Evolutionary conservation across 1,140 invertebrate genomes (phyloP).

Genomic region (Microplitis demolitor): DNA sequence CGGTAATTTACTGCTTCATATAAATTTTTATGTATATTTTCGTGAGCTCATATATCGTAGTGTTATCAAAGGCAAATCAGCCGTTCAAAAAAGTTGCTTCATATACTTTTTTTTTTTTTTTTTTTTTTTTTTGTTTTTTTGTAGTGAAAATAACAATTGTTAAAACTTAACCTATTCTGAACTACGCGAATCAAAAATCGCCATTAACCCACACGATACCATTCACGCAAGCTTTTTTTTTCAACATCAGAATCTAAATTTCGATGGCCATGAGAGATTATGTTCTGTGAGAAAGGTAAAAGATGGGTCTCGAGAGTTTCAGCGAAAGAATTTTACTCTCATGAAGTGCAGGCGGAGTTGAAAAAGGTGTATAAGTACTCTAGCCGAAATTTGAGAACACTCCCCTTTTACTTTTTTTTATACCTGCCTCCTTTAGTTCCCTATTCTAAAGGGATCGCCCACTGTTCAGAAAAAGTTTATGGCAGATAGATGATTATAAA

Average conservation of each 20-base stretch:
- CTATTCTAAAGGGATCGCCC: slow-evolving; percentile 35
- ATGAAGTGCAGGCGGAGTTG: slow-evolving; percentile 12
- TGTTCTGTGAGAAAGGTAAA: slow-evolving; percentile 9
- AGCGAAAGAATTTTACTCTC: slow-evolving; percentile 19
- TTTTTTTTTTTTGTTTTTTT: not conserved
- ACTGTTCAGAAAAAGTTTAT: not conserved
- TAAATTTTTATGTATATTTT: no score
- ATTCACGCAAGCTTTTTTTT: not conserved
- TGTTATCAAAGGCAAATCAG: no score
- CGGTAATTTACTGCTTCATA: no score
- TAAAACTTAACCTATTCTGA: not conserved
- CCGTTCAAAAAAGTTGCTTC: no score
- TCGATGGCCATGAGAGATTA: slow-evolving; percentile 16
- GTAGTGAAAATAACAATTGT: no score
- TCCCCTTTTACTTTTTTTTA: slow-evolving; percentile 29
- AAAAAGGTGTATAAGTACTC: not conserved
- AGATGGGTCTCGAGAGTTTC: slow-evolving; percentile 17
- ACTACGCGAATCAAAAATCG: no score
- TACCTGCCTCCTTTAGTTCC: slow-evolving; percentile 31
- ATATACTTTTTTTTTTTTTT: not conserved
- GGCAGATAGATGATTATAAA: not conserved
- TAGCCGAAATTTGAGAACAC: slow-evolving; percentile 33
- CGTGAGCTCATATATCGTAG: no score
- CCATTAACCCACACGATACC: not conserved
- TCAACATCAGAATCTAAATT: slow-evolving; percentile 13